A percentile compares a stretch with the other conserved stretches of the same genome.
These are phyloP conservation scores for Athene noctua DNA, from an alignment of 2,113 vertebrate genomes.

Conservation along the genomic window DNA sequence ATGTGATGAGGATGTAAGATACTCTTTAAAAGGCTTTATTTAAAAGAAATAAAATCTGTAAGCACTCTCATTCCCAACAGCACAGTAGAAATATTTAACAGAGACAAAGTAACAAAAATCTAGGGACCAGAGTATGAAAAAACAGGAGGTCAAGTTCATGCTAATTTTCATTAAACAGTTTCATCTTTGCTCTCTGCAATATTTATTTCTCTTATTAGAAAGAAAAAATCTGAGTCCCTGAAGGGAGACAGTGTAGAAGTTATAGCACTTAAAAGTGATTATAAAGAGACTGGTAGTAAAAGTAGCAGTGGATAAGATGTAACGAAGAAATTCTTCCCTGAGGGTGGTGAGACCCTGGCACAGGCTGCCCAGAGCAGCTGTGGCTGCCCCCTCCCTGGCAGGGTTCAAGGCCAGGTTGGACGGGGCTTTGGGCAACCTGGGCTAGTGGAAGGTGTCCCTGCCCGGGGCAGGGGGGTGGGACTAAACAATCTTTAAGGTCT, in stretches of 20 bases:
- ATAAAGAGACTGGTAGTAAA: background rate
- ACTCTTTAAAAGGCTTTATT: constrained; percentile 32
- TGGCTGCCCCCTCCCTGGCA: no score
- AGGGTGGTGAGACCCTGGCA: no score
- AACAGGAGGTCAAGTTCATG: background rate
- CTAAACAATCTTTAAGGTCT: no score
- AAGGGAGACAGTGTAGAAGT: background rate
- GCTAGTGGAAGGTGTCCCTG: no score
- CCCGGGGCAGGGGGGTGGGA: no score
- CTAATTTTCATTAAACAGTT: background rate
- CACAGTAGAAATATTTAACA: background rate
- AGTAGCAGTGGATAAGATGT: background rate
- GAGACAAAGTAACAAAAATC: constrained; percentile 24
- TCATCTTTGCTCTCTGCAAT: background rate
- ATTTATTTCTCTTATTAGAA: background rate
- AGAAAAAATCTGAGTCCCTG: background rate
- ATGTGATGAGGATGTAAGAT: background rate
- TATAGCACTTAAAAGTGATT: background rate
- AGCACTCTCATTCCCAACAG: constrained; percentile 21
- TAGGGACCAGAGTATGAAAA: background rate
- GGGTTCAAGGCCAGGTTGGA: no score
- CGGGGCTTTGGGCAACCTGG: no score
- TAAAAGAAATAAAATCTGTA: constrained; percentile 45
- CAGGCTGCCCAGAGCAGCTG: no score
- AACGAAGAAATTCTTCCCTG: no score